Percentiles rank a stretch among this genome's conserved stretches.
These are phyloP conservation scores for Sphinx pinastri DNA, from an alignment of 2,888 invertebrate genomes.

Conservation along the genomic window DNA sequence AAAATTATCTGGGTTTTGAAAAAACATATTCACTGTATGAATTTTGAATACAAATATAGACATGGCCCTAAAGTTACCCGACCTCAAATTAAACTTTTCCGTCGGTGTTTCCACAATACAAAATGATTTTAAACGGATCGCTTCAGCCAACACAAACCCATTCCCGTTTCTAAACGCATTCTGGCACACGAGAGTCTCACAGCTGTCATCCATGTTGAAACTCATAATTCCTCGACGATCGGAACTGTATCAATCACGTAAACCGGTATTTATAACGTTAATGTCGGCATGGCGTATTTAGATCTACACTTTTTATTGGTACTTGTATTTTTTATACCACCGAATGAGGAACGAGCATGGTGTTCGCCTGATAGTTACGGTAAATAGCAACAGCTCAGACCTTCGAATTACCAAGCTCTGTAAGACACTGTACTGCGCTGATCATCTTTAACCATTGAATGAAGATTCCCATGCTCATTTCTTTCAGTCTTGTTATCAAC, in stretches of 20 bases:
- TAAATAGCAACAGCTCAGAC: neutral
- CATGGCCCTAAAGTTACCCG: neutral
- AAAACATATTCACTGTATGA: too few relatives aligned
- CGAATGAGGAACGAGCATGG: neutral
- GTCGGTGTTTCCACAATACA: neutral
- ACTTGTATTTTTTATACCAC: neutral
- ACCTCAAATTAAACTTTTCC: neutral
- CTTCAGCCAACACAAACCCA: neutral
- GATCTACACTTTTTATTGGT: neutral
- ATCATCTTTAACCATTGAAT: too few relatives aligned
- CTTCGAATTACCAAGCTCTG: neutral
- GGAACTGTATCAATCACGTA: conserved; percentile 20
- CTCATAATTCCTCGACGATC: conserved; percentile 12
- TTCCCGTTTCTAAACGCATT: conserved; percentile 22
- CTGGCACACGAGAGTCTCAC: conserved; percentile 20
- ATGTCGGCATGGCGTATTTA: neutral
- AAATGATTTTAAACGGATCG: neutral
- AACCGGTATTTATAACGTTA: conserved; percentile 14
- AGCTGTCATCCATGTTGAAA: conserved; percentile 20
- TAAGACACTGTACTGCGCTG: neutral
- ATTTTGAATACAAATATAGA: neutral
- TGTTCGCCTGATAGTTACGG: neutral
- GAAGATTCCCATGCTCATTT: too few relatives aligned
- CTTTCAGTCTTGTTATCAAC: too few relatives aligned
- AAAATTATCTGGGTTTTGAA: neutral